These are phyloP conservation scores for Cryptoprocta ferox DNA, from an alignment of 2,797 vertebrate genomes.

Conservation along the genomic window DNA sequence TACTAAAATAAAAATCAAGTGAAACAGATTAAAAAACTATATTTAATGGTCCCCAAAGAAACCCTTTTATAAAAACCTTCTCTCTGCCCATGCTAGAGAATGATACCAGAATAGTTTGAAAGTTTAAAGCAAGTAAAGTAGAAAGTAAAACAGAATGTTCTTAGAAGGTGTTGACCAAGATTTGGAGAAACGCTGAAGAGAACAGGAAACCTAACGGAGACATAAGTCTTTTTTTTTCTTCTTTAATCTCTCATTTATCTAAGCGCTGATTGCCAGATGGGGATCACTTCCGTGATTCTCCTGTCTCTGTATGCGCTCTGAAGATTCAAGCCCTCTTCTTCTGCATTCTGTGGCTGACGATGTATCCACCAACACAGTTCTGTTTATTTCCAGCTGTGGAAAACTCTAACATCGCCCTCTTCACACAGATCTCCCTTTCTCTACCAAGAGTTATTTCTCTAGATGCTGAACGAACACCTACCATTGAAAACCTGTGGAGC, in stretches of 20 bases:
- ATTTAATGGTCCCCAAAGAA: conserved; percentile 72
- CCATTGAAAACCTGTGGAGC: neutral
- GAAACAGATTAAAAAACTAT: conserved; percentile 76
- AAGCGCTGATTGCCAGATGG: neutral
- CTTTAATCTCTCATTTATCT: neutral
- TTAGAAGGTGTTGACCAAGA: neutral
- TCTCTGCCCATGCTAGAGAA: neutral
- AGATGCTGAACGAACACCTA: neutral
- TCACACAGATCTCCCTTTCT: neutral
- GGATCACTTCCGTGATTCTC: neutral
- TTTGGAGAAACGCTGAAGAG: neutral
- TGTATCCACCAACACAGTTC: accelerated
- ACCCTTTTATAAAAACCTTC: neutral
- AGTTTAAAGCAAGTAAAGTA: conserved; percentile 31
- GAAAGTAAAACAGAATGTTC: conserved; percentile 36
- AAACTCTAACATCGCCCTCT: neutral
- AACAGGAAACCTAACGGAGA: neutral
- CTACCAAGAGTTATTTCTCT: neutral
- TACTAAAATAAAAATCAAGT: conserved; percentile 74
- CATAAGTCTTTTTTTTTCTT: neutral
- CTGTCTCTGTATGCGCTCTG: neutral
- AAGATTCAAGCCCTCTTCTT: too few species aligned
- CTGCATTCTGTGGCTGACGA: accelerated
- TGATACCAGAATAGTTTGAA: neutral
- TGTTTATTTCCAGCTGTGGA: accelerated